Percentiles rank a stretch among this genome's conserved stretches.
Evolutionary conservation across 1,140 invertebrate species (phyloP).

Genomic region (Wiebesia pumilae): DNA sequence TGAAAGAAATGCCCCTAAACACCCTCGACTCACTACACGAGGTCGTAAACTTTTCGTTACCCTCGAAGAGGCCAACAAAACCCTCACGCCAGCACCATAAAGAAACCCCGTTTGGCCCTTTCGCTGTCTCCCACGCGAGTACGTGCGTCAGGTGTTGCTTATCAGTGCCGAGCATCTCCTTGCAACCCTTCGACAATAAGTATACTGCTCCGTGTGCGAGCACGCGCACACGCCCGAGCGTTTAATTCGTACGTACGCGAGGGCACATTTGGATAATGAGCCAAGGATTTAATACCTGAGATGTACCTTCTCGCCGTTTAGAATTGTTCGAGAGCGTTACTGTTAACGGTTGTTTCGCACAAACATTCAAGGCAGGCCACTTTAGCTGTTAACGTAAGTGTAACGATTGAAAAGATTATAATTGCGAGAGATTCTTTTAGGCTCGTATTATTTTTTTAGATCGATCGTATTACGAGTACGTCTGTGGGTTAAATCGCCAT

Average conservation of each 20-base stretch:
- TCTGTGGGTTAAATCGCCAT: not conserved
- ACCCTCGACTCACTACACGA: conserved; percentile 13
- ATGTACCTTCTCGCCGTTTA: not conserved
- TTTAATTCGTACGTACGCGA: not conserved
- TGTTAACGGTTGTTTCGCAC: not conserved
- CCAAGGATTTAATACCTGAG: not conserved
- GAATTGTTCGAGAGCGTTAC: not conserved
- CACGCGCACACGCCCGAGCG: no score
- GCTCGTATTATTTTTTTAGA: no score
- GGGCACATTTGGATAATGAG: not conserved
- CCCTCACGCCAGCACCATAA: not conserved
- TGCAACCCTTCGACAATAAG: not conserved
- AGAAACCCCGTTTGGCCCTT: not conserved
- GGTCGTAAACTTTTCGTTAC: conserved; percentile 3
- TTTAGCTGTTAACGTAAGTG: not conserved
- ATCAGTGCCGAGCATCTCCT: not conserved
- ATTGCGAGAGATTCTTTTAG: no score
- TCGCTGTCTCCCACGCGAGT: not conserved
- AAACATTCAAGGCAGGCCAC: not conserved
- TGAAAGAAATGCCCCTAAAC: not conserved
- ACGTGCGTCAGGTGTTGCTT: not conserved
- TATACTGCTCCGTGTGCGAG: no score
- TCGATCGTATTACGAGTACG: not conserved
- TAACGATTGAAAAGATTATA: no score
- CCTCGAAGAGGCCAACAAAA: not conserved